Base-by-base conservation (phyloP, 2,113 vertebrate genomes). In the Podocnemis expansa region DNA sequence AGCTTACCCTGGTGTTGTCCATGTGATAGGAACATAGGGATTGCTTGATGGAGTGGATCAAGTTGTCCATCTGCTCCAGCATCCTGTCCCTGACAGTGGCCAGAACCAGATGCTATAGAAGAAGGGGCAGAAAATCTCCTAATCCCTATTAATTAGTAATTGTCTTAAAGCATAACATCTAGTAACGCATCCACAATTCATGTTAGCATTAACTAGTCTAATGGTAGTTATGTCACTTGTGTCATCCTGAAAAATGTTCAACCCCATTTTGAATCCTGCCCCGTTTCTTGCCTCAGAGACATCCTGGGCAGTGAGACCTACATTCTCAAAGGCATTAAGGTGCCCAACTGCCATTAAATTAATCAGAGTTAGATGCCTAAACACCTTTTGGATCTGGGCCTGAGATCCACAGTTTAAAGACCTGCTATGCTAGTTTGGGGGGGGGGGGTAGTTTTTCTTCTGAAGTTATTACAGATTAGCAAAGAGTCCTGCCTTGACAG, bases 1-100 rank as follows among this genome's bases (percentile, higher is more conserved):
- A 63, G 60, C 27, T 31, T 60, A 60, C 56, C 29, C 1, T 0
- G 4, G 38, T 19, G 78, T 75, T 6, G 76, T 0, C 2, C 38
- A 29, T 1, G 63, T 6, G 73, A 8, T 25, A 27, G 90, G 31
- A 81, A 89, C 86, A 1, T 2, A 10, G 78, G 49, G 34, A 4
- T 4, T 5, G 47, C 47, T 47, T 10, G 73, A 8, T 78, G 24
- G n/a, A 0, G 10, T 51, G 12, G 67, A 52, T 56, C 49, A 38
- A 27, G 55, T 1, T 38, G 2, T 4, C 24, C 81, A n/a, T 78
- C 67, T n/a, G 78, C 16, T 4, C 60, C 80, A 34, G 82, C 58
- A 9, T 54, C 56, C 5, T 6, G 10, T 80, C 56, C 21, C 80
- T 85, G 84, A 90, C 34, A 67, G 24, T 43, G 85, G 87, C 88